Conservation (phyloP, 2,888 invertebrate species). For the Phalangium opilio region DNA sequence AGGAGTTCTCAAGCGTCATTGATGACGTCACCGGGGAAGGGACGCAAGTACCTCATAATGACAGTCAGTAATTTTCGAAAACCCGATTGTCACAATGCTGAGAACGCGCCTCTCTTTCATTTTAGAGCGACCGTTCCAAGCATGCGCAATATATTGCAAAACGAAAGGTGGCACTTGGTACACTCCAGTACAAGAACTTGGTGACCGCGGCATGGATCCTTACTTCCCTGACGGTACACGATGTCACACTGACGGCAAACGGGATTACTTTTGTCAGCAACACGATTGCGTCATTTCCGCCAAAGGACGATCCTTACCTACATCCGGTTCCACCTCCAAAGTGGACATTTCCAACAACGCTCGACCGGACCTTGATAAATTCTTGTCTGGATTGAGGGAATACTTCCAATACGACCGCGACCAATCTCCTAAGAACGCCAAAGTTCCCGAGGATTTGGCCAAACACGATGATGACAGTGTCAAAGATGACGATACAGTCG, state of each 20-base stretch:
- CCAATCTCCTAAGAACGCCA: too few species aligned
- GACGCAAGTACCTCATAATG: conserved; percentile 55
- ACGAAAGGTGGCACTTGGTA: conserved; percentile 49
- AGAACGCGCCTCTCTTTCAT: too few species aligned
- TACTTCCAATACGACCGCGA: too few species aligned
- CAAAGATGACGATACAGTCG: too few species aligned
- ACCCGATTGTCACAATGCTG: too few species aligned
- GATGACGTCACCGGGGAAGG: conserved; percentile 48
- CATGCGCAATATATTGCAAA: conserved; percentile 60
- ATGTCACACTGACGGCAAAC: conserved; percentile 47
- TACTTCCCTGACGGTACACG: conserved; percentile 61
- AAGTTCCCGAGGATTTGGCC: too few species aligned
- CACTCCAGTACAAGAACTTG: conserved; percentile 57
- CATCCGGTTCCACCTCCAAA: too few species aligned
- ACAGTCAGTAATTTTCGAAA: conserved; percentile 35
- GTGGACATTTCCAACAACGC: too few species aligned
- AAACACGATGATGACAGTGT: too few species aligned
- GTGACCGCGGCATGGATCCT: conserved; percentile 38
- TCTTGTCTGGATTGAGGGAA: too few species aligned
- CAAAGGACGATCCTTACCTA: conserved; percentile 9
- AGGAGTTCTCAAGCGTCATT: conserved; percentile 44
- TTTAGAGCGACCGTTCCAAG: conserved; percentile 52
- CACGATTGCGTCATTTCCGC: conserved; percentile 11
- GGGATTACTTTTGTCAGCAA: conserved; percentile 14
- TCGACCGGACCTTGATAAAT: too few species aligned